phyloP scores from a whole-genome alignment of 1,140 invertebrate genomes.

The Platorchestia sp. region DNA sequence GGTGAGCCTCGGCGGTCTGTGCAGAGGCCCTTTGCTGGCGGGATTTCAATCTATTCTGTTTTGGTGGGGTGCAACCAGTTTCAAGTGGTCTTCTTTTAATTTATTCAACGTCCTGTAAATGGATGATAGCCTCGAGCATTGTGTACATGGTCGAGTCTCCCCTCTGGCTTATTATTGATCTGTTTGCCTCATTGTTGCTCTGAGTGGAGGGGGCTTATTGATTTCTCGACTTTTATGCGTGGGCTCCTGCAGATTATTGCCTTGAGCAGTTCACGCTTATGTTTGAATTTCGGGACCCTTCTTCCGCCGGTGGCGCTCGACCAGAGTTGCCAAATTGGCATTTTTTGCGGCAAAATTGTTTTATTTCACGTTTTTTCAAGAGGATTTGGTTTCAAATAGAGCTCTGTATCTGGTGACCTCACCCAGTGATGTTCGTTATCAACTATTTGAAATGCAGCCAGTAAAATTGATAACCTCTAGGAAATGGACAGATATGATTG shows the following conservation, averaged over 20 bases:
- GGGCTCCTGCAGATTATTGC: slow-evolving; percentile 31
- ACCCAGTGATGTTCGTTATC: no score
- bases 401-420: no score
- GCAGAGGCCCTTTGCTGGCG: neutral
- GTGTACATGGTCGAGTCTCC: neutral
- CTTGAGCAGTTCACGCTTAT: slow-evolving; percentile 24
- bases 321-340: no score
- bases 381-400: no score
- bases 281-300: neutral
- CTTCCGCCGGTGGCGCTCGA: neutral
- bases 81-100: slow-evolving; percentile 9
- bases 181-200: slow-evolving; percentile 27
- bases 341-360: no score
- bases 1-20: neutral
- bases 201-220: slow-evolving; percentile 48
- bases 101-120: neutral
- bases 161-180: slow-evolving; percentile 44
- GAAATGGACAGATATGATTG: no score
- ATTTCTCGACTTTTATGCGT: slow-evolving; percentile 31
- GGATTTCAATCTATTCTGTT: neutral
- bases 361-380: no score
- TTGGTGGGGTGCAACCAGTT: neutral
- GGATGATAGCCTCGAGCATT: neutral
- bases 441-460: no score
- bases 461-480: no score